Evolutionary conservation across 2,113 vertebrate genomes (phyloP), one percentile per base, ranked within the genome.

Genomic region (Prunella himalayana): DNA sequence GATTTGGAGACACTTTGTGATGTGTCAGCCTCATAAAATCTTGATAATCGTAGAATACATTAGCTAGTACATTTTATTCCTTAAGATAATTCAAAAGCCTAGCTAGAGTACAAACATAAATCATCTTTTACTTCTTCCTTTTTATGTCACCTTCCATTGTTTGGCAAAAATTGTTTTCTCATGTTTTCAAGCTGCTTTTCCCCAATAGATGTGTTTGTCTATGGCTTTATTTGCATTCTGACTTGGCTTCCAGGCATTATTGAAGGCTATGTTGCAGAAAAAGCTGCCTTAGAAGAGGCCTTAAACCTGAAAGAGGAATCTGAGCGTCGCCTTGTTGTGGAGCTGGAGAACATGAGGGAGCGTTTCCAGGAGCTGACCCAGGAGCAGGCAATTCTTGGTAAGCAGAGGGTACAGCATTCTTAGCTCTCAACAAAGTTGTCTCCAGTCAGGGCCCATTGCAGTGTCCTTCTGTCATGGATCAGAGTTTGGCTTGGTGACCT

Each of bases 211-310:
- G 33, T 63, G 22, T 44, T 64, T 88, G 5, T 44, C 24, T 56
- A 0, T 23, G 64, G 6, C 21, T 73, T 86, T 73, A 30, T 78
- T 85, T 89, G 51, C 69, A 5, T 45, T 93, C 60, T 80, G 15
- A 9, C 66, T 93, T 94, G 87, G 33, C 27, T 95, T 94, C 63
- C 69, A 99, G 99, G 99, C 30, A 97, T 99, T 79, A 95, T 99
- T 5, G 99, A 99, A 60, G 99, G 99, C 50, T 99, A 99, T 8
- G 96, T 98, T 81, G 98, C 97, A 60, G 99, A 99, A 97, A 99
- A 99, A 88, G 98, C 98, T 4, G 51, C 92, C 0, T 79, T 99
- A 42, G 99, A 99, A 95, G 98, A 99, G 90, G 96, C 96, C 1
- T 92, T 99, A 79, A 98, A 96, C 83, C 97, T 97, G 94, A 99